Percentiles rank a stretch among this genome's conserved stretches.
phyloP scores from a whole-genome alignment of 2,113 vertebrate species.

The human region GRCh38 chr5:38513501-38514000 shows the following conservation, averaged over 20 bases:
- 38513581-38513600: not conserved
- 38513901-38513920: not conserved
- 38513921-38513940: not conserved
- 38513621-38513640: not conserved
- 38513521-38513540: not conserved
- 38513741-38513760: not conserved
- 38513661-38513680: not conserved
- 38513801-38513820: not conserved
- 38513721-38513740: not conserved
- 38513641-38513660: not conserved
- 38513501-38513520: not conserved
- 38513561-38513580: not conserved
- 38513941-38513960: not conserved
- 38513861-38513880: not conserved
- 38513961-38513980: not conserved
- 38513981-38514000: not conserved
- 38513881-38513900: not conserved
- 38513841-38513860: not conserved
- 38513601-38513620: not conserved
- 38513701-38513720: not conserved
- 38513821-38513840: not conserved
- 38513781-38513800: not conserved
- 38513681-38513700: not conserved
- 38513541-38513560: not conserved
- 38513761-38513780: not conserved